Evolutionary conservation across 1,140 invertebrate genomes (phyloP).

Genomic region (Schlechtendalia chinensis): DNA sequence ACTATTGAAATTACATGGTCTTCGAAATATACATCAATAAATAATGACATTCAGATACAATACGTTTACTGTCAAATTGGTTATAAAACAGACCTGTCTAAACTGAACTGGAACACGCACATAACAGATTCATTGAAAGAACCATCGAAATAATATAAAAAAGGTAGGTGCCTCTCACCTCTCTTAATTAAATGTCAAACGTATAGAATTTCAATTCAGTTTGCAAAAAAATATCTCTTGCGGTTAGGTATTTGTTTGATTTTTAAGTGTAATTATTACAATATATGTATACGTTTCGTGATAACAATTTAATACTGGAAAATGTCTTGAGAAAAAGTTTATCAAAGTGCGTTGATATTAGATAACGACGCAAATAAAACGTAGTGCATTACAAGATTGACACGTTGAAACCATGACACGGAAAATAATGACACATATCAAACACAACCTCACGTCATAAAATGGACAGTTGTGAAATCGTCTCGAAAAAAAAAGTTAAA

Average conservation of each 20-base stretch:
- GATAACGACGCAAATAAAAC: no score
- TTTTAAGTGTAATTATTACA: no score
- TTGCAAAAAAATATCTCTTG: no score
- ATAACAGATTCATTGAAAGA: not conserved
- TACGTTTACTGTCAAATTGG: slow-evolving; percentile 10
- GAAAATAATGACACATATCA: not conserved
- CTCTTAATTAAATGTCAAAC: no score
- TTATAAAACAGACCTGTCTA: slow-evolving; percentile 15
- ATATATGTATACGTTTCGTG: no score
- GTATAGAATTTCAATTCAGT: no score
- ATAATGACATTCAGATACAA: slow-evolving; percentile 10
- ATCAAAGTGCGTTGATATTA: no score
- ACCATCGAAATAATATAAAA: not conserved
- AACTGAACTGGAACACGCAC: not conserved
- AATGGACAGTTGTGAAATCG: not conserved
- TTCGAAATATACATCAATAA: not conserved
- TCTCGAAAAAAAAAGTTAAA: not conserved
- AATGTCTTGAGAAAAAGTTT: no score
- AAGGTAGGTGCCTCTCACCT: no score
- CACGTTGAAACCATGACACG: not conserved
- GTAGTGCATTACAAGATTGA: not conserved
- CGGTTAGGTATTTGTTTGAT: no score
- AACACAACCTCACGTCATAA: not conserved
- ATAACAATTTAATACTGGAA: no score
- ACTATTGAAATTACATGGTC: slow-evolving; percentile 6